Conservation (phyloP, 2,797 vertebrate genomes). For the Falco naumanni region DNA sequence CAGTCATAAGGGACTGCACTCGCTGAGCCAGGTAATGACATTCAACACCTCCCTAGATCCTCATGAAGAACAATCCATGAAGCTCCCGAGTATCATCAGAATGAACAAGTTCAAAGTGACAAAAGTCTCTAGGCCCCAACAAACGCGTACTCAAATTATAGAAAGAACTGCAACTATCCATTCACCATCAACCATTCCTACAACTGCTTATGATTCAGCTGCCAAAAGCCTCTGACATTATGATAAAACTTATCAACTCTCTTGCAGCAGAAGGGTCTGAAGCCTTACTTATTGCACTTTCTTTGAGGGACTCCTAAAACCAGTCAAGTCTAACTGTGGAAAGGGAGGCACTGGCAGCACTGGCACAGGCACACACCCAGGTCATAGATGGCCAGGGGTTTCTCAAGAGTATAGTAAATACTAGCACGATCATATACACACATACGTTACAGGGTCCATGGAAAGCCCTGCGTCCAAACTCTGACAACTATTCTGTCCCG, state of each 20-base stretch:
- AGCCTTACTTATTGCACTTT: not conserved
- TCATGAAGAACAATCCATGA: not conserved
- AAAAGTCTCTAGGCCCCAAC: not conserved
- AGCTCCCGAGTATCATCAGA: not conserved
- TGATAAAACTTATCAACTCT: not conserved
- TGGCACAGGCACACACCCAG: not conserved
- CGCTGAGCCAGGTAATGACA: accelerated
- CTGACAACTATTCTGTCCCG: not conserved
- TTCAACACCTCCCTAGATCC: not conserved
- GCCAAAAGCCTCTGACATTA: not conserved
- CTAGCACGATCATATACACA: not conserved
- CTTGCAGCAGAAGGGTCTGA: not conserved
- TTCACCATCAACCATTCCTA: not conserved
- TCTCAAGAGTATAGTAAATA: not conserved
- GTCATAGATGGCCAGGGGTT: not conserved
- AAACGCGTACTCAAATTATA: not conserved
- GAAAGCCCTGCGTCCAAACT: not conserved
- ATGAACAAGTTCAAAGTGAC: not conserved
- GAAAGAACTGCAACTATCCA: not conserved
- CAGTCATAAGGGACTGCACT: not conserved
- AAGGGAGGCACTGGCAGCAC: not conserved
- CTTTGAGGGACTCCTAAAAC: not conserved
- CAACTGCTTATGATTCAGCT: not conserved
- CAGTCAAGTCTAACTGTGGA: not conserved
- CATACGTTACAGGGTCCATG: not conserved